phyloP scores from a whole-genome alignment of 2,888 invertebrate species.

The Dryocosmus kuriphilus region DNA sequence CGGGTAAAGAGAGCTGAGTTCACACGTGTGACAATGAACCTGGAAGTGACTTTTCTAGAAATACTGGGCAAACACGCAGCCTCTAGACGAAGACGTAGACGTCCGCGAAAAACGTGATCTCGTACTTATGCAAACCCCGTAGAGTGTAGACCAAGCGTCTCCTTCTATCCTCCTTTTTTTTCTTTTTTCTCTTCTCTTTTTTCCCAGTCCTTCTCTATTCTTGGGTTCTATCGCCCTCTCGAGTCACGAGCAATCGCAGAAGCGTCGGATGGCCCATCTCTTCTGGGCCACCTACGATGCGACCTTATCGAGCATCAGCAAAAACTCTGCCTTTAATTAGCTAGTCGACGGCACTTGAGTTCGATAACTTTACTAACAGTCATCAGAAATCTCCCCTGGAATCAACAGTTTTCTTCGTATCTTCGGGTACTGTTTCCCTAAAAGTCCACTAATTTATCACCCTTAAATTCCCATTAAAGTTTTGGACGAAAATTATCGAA shows the following conservation, averaged over 20 bases:
- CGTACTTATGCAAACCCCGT: conserved; percentile 65
- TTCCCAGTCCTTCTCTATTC: neutral
- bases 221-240: conserved; percentile 16
- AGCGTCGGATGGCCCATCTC: conserved; percentile 23
- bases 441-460: too few species aligned
- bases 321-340: conserved; percentile 32
- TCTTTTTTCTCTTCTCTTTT: neutral
- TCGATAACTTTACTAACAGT: conserved; percentile 6
- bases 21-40: conserved; percentile 72
- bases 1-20: conserved; percentile 67
- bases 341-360: neutral
- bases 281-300: conserved; percentile 32
- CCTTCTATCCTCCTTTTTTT: conserved; percentile 34
- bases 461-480: too few species aligned
- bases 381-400: neutral
- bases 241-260: conserved; percentile 38
- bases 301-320: conserved; percentile 31
- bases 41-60: conserved; percentile 59
- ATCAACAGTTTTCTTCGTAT: too few species aligned
- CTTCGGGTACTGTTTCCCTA: too few species aligned
- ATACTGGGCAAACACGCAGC: conserved; percentile 53
- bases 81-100: conserved; percentile 58
- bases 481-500: too few species aligned
- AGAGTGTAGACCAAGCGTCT: conserved; percentile 52
- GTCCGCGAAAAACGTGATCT: conserved; percentile 63